These are phyloP conservation scores for Streptopelia turtur DNA, from an alignment of 2,797 vertebrate genomes.

Conservation along the genomic window DNA sequence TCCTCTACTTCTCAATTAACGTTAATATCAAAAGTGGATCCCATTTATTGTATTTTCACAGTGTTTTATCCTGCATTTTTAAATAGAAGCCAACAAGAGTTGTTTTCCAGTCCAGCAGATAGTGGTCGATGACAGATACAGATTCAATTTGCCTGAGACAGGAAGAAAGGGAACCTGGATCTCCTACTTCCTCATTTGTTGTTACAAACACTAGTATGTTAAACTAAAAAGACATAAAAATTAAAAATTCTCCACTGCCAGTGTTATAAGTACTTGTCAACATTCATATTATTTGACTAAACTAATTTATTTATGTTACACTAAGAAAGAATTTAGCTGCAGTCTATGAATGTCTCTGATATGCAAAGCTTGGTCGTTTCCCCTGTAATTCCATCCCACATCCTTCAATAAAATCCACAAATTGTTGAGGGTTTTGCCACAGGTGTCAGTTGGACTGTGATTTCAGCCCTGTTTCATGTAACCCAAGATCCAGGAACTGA, in stretches of 20 bases:
- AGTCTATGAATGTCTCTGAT: neutral
- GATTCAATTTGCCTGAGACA: conserved; percentile 12
- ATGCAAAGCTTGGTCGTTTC: neutral
- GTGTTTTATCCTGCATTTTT: neutral
- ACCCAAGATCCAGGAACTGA: neutral
- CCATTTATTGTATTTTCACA: neutral
- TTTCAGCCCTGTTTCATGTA: conserved; percentile 10
- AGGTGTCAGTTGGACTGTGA: neutral
- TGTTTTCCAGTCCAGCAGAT: conserved; percentile 4
- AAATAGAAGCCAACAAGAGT: neutral
- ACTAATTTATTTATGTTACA: conserved; percentile 49
- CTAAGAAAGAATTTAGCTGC: conserved; percentile 7
- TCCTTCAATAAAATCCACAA: conserved; percentile 18
- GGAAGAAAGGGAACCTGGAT: conserved; percentile 33
- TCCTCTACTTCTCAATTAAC: neutral
- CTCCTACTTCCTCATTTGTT: conserved; percentile 1
- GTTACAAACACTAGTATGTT: neutral
- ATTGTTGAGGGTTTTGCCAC: conserved; percentile 20
- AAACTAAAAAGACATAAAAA: neutral
- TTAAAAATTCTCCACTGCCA: neutral
- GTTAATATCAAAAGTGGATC: neutral
- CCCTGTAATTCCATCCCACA: conserved; percentile 15
- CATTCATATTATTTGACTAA: conserved; percentile 4
- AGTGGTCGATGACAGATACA: conserved; percentile 15
- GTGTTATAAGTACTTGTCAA: conserved; percentile 18